Evolutionary conservation across 2,797 vertebrate genomes (phyloP), one percentile per base, ranked within the genome.

Genomic region (Crenichthys baileyi): DNA sequence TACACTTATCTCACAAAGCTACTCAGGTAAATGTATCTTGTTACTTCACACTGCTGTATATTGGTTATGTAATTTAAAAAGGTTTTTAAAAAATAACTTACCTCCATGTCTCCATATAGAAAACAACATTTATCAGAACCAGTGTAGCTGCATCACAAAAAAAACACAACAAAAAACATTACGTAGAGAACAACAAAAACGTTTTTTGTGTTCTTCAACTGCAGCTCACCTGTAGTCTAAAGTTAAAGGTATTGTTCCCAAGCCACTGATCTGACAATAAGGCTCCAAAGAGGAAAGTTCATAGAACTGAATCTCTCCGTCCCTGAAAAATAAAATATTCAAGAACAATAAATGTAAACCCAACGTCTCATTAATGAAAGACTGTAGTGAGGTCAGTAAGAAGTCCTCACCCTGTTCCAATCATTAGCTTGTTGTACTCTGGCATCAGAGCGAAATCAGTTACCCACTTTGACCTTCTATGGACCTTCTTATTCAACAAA

Each of bases 91-190:
- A 41, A 74, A 36, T 0, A 15, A 83, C 71, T 13, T 92, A 97
- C 97, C 95, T 97, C 94, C 83, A 93, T 87, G 85, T 97, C 96
- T 8, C 96, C 95, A 44, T 95, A 96, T 20, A 97, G 78, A 84
- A 97, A 89, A 79, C 95, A 93, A 73, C 96, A 96, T 79, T 96
- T 93, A 86, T 97, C 96, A 76, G 87, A 83, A 61, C 92, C 93
- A 16, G 91, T 91, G 82, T 83, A 91, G 79, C 95, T 96, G 24
- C 18, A 63, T 3, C 4, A 20, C 8, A 18, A 77, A 50, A 77
- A 22, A 79, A 74, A 82, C 0, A 58, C 9, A n/a, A 58, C 3
- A 36, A 80, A 24, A 73, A 7, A 4, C 24, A 51, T 53, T 15
- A 76, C 12, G 12, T 60, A 26, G 20, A n/a, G 18, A 83, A 48